Evolutionary conservation across 2,113 vertebrate species (phyloP).

Genomic region (Python bivittatus): DNA sequence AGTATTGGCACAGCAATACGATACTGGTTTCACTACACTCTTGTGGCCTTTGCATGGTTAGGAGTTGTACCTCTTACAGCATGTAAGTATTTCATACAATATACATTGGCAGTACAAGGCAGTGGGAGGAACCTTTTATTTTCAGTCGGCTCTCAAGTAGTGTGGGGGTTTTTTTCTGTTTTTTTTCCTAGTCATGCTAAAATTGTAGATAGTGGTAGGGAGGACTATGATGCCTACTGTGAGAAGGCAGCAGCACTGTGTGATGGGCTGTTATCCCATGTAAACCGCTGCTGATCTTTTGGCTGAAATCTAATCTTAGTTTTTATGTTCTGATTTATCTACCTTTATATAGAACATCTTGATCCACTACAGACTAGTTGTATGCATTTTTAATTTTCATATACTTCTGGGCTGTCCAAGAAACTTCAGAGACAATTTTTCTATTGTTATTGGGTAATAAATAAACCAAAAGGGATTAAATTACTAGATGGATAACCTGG

Average conservation of each 20-base stretch:
- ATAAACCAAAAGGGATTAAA: background rate
- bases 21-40: slow-evolving; percentile 99
- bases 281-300: background rate
- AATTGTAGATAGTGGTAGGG: background rate
- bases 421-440: background rate
- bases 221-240: background rate
- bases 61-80: slow-evolving; percentile 99
- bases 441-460: background rate
- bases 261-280: background rate
- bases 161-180: too few relatives aligned
- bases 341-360: background rate
- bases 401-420: background rate
- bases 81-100: slow-evolving; percentile 81
- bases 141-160: background rate
- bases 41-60: slow-evolving; percentile 99
- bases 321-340: background rate
- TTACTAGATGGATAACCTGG: background rate
- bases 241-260: background rate
- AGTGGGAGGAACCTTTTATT: background rate
- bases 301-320: background rate
- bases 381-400: background rate
- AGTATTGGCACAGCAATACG: slow-evolving; percentile 99
- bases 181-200: background rate
- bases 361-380: background rate
- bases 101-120: background rate